Conservation (phyloP, 2,888 invertebrate species). For the Platycnemis pennipes region DNA sequence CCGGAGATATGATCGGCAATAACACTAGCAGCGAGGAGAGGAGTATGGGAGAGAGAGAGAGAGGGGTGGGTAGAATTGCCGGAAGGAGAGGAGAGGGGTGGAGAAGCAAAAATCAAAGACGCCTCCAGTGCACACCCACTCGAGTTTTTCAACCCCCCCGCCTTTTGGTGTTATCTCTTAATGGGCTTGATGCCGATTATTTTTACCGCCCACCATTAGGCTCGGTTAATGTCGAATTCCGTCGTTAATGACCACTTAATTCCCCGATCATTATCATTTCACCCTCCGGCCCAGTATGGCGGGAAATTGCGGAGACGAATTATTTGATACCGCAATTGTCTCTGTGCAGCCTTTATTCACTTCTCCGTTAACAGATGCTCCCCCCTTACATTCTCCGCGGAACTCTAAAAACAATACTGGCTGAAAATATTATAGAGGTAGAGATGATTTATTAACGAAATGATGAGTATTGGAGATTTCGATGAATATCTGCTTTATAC, state of each 20-base stretch:
- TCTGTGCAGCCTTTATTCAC: too few species aligned
- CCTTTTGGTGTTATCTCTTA: conserved; percentile 1
- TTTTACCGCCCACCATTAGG: neutral
- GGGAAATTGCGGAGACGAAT: too few species aligned
- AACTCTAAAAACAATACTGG: too few species aligned
- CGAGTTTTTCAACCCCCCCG: neutral
- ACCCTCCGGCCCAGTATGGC: neutral
- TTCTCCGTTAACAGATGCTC: too few species aligned
- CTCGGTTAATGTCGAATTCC: neutral
- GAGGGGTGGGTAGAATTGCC: too few species aligned
- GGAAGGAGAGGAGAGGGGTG: too few species aligned
- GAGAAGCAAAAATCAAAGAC: neutral
- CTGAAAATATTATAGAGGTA: too few species aligned
- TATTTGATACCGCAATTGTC: too few species aligned
- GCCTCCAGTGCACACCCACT: neutral
- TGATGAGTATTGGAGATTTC: too few species aligned
- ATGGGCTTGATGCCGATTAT: neutral
- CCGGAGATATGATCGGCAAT: conserved; percentile 15
- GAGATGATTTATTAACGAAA: too few species aligned
- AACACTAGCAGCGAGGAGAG: neutral
- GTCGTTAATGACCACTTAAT: neutral
- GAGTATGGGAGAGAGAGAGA: neutral
- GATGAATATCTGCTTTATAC: too few species aligned
- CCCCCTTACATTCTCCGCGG: too few species aligned
- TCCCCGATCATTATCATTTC: neutral